Conservation (phyloP, 2,797 vertebrate genomes). For the Thunnus albacares region DNA sequence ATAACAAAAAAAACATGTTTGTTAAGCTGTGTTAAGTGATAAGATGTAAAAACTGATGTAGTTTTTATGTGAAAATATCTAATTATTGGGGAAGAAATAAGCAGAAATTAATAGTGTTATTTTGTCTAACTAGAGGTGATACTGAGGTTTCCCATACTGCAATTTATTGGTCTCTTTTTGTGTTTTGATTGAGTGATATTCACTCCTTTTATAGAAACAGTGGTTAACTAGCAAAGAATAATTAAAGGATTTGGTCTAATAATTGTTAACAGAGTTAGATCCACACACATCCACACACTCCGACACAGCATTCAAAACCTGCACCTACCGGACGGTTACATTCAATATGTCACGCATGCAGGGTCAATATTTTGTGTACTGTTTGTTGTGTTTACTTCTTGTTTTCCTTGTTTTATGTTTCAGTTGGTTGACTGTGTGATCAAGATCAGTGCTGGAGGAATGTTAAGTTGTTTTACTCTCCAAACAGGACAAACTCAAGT, state of each 20-base stretch:
- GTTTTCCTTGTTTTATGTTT: not conserved
- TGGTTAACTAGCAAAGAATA: not conserved
- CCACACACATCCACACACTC: not conserved
- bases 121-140: not conserved
- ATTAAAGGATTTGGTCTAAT: not conserved
- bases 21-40: slow-evolving; percentile 18
- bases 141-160: not conserved
- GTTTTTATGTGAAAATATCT: not conserved
- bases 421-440: not conserved
- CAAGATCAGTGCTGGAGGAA: not conserved
- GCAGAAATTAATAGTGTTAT: slow-evolving; percentile 9
- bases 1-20: slow-evolving; percentile 7
- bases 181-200: not conserved
- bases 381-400: slow-evolving; percentile 2
- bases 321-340: not conserved
- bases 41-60: slow-evolving; percentile 8
- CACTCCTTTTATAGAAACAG: not conserved
- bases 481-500: slow-evolving; percentile 84
- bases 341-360: not conserved
- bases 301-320: not conserved
- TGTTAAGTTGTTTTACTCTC: slow-evolving; percentile 67
- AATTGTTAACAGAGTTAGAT: not conserved
- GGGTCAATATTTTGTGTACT: not conserved
- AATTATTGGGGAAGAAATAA: not conserved
- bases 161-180: not conserved